A percentile compares a stretch with the other conserved stretches of the same genome.
Evolutionary conservation across 2,113 vertebrate genomes (phyloP).

Genomic region (Mesocricetus auratus): DNA sequence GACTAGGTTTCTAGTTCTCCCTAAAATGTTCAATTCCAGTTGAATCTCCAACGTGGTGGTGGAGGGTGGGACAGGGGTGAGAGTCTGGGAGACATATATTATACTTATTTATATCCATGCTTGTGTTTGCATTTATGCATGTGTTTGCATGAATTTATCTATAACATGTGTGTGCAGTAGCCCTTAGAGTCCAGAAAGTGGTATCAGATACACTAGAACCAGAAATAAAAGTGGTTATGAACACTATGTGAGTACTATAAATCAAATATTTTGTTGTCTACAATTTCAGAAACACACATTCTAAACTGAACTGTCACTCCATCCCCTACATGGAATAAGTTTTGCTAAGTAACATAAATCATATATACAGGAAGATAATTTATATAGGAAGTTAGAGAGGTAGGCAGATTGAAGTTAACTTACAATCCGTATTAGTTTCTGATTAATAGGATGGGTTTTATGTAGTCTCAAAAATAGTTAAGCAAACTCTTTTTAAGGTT

Average conservation of each 20-base stretch:
- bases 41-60: neutral
- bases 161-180: neutral
- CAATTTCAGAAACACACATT: neutral
- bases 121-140: neutral
- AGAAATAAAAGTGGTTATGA: neutral
- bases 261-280: neutral
- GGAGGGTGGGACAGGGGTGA: too few species aligned
- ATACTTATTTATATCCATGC: neutral
- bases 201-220: neutral
- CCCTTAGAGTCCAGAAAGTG: neutral
- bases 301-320: neutral
- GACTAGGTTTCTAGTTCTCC: neutral
- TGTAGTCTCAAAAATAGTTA: neutral
- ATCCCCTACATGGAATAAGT: neutral
- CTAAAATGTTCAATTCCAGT: neutral
- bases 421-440: neutral
- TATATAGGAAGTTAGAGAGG: neutral
- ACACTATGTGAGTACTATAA: neutral
- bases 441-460: neutral
- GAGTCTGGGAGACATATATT: neutral
- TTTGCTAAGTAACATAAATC: neutral
- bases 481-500: neutral
- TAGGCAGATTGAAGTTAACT: neutral
- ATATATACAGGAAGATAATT: neutral
- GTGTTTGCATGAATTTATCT: neutral